Evolutionary conservation across 2,797 vertebrate genomes (phyloP).

Genomic region (Gymnothorax javanicus): DNA sequence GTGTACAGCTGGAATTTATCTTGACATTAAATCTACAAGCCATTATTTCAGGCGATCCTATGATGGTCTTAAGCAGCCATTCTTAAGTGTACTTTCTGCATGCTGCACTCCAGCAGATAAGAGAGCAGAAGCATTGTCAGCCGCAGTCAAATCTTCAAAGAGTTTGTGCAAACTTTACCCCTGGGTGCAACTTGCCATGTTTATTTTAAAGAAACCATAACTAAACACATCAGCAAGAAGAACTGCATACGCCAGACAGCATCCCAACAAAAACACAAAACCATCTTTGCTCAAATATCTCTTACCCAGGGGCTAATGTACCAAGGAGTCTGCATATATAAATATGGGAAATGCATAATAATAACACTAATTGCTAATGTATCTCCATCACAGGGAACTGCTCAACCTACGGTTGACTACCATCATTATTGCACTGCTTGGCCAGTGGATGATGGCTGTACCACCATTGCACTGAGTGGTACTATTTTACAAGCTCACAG

Average conservation of each 20-base stretch:
- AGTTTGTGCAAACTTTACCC: neutral
- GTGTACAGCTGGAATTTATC: neutral
- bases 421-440: no score
- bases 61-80: neutral
- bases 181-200: neutral
- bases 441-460: neutral
- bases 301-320: neutral
- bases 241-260: neutral
- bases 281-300: neutral
- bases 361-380: neutral
- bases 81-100: neutral
- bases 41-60: neutral
- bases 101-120: neutral
- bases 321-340: neutral
- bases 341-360: neutral
- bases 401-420: no score
- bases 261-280: neutral
- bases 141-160: slow-evolving; percentile 4
- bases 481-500: neutral
- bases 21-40: slow-evolving; percentile 15
- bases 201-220: neutral
- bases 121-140: neutral
- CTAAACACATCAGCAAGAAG: neutral
- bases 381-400: no score
- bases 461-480: neutral